These are phyloP conservation scores for Pentalonia nigronervosa DNA, from an alignment of 1,140 invertebrate genomes.

Conservation along the genomic window DNA sequence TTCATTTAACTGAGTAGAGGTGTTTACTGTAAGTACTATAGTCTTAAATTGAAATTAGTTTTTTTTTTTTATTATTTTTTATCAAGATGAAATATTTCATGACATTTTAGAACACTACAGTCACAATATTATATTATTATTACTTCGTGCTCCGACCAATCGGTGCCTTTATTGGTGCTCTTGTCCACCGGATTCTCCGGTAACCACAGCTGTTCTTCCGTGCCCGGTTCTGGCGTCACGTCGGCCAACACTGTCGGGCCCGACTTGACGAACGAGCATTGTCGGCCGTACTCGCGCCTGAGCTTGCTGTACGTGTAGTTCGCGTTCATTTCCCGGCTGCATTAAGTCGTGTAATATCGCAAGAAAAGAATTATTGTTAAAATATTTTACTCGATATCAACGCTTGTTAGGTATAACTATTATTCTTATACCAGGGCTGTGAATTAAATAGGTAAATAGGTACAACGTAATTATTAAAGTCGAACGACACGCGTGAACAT, in stretches of 20 bases:
- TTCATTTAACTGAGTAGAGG: too few relatives aligned
- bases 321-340: not conserved
- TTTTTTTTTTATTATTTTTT: too few relatives aligned
- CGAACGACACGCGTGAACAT: too few relatives aligned
- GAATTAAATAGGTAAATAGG: not conserved
- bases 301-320: slow-evolving; percentile 33
- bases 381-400: not conserved
- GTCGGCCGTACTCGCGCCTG: slow-evolving; percentile 28
- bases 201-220: slow-evolving; percentile 28
- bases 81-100: too few relatives aligned
- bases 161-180: not conserved
- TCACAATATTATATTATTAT: not conserved
- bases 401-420: not conserved
- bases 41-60: too few relatives aligned
- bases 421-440: not conserved
- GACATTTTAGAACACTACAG: too few relatives aligned
- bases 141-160: slow-evolving; percentile 45
- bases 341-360: not conserved
- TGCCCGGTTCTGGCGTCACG: not conserved
- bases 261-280: not conserved
- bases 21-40: too few relatives aligned
- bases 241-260: not conserved
- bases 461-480: too few relatives aligned
- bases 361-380: not conserved
- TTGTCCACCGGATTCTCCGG: not conserved